These are phyloP conservation scores for Meteorus colon DNA, from an alignment of 2,888 invertebrate species.

Conservation along the genomic window DNA sequence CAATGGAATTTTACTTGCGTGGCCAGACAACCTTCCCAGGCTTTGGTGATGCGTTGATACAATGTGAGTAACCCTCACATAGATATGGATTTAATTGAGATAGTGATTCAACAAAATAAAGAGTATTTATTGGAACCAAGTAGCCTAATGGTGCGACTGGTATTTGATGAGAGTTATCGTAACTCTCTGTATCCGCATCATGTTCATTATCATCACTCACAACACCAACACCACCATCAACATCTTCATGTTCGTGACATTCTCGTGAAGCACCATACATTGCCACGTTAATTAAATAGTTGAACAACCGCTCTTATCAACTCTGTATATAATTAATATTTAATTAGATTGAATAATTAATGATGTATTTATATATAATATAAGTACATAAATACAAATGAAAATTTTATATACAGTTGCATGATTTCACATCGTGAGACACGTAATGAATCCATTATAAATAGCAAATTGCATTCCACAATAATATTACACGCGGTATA, in stretches of 20 bases:
- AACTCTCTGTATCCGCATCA: conserved; percentile 36
- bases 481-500: neutral
- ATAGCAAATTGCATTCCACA: neutral
- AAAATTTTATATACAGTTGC: neutral
- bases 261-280: conserved; percentile 55
- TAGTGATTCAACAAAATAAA: conserved; percentile 55
- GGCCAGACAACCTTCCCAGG: neutral
- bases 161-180: conserved; percentile 55
- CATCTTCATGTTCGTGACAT: conserved; percentile 48
- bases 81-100: conserved; percentile 50
- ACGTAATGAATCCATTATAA: neutral
- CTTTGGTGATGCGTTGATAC: neutral
- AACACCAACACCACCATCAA: conserved; percentile 34
- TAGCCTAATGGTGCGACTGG: conserved; percentile 62
- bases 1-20: conserved; percentile 6
- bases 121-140: conserved; percentile 61
- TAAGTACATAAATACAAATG: neutral
- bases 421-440: neutral
- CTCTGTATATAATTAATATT: conserved; percentile 1
- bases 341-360: neutral
- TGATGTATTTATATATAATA: conserved; percentile 1
- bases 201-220: conserved; percentile 15
- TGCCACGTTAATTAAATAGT: conserved; percentile 5
- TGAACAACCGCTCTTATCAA: neutral
- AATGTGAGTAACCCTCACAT: conserved; percentile 41